Evolutionary conservation across 2,797 vertebrate species (phyloP).

Genomic region (Chloroceryle inda): DNA sequence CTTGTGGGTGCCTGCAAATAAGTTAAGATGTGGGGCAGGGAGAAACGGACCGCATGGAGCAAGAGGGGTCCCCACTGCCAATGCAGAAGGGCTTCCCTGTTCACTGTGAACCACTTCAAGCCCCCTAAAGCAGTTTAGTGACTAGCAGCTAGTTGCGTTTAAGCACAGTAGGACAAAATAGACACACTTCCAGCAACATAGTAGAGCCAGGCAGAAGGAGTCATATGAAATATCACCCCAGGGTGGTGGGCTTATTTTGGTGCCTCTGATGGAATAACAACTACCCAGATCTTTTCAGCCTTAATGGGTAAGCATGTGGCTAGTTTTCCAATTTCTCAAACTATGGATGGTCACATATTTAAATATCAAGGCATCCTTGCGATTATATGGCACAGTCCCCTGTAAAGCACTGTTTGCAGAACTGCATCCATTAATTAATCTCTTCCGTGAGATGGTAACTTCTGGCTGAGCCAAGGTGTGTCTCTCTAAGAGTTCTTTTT

Average conservation of each 20-base stretch:
- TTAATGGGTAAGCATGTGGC: neutral
- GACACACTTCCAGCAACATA: neutral
- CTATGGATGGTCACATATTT: neutral
- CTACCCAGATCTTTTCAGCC: neutral
- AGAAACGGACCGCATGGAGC: neutral
- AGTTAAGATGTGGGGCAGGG: neutral
- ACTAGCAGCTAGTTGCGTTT: neutral
- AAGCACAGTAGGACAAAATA: neutral
- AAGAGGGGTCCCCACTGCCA: neutral
- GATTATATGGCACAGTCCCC: accelerated
- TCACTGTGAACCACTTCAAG: neutral
- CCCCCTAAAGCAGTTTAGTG: accelerated
- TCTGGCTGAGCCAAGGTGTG: neutral
- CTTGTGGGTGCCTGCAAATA: neutral
- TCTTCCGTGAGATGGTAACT: neutral
- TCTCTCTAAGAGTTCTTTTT: neutral
- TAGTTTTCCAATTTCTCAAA: neutral
- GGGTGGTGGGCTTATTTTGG: neutral
- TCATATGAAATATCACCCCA: neutral
- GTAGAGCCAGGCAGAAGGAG: neutral
- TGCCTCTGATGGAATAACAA: neutral
- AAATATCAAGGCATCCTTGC: neutral
- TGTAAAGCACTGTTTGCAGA: neutral
- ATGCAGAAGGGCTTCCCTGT: accelerated
- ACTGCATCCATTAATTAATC: neutral